These are phyloP conservation scores for Knipowitschia caucasica DNA, from an alignment of 2,797 vertebrate species.

Conservation along the genomic window DNA sequence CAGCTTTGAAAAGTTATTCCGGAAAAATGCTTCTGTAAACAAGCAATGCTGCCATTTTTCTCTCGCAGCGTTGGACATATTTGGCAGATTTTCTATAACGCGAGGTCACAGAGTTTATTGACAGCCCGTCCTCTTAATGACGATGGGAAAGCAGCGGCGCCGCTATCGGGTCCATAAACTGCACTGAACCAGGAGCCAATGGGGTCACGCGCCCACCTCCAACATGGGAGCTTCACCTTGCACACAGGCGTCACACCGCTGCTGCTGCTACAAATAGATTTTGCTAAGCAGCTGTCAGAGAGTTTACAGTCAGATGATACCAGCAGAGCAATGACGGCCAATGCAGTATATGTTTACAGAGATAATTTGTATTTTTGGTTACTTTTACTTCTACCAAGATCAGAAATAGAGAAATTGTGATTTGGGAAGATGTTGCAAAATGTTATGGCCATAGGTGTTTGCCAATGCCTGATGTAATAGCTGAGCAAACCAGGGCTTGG, in stretches of 20 bases:
- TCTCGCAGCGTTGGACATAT: background rate
- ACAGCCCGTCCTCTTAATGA: conserved; percentile 23
- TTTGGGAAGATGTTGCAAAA: no score
- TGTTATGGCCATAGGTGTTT: no score
- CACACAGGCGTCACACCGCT: conserved; percentile 52
- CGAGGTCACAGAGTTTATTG: conserved; percentile 29
- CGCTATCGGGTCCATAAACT: conserved; percentile 18
- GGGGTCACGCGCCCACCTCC: conserved; percentile 39
- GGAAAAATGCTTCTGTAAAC: conserved; percentile 14
- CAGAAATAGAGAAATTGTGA: no score
- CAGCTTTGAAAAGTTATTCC: background rate
- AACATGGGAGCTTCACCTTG: conserved; percentile 43
- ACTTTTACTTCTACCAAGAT: no score
- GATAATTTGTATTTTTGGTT: no score
- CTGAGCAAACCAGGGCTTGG: no score
- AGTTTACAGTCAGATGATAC: conserved; percentile 30
- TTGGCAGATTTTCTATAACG: conserved; percentile 14
- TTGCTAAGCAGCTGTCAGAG: conserved; percentile 45
- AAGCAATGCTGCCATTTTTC: background rate
- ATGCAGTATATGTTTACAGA: background rate
- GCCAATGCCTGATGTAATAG: no score
- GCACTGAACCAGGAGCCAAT: conserved; percentile 23
- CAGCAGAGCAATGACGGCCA: conserved; percentile 23
- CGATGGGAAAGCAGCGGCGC: conserved; percentile 21
- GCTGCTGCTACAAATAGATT: conserved; percentile 56